A percentile compares a stretch with the other conserved stretches of the same genome.
Evolutionary conservation across 2,888 invertebrate species (phyloP).

Genomic region (Epinotia ramella): DNA sequence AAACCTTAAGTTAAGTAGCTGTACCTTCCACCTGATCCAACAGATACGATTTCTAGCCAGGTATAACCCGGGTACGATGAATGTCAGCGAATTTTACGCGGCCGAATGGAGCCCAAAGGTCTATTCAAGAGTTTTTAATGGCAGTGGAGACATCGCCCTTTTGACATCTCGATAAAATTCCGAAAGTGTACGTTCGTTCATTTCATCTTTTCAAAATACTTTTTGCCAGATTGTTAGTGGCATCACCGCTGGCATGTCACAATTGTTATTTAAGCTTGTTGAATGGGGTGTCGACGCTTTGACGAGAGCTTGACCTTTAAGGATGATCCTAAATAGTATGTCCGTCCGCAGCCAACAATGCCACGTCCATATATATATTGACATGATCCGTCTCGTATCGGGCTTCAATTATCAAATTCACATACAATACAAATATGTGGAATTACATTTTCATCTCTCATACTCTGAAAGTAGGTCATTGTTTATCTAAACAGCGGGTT

Average conservation of each 20-base stretch:
- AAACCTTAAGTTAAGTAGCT: too few species aligned
- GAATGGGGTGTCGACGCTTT: not conserved
- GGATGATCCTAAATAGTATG: not conserved
- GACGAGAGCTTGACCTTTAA: not conserved
- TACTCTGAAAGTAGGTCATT: too few species aligned
- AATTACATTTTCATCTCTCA: too few species aligned
- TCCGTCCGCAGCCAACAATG: not conserved
- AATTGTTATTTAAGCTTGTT: not conserved
- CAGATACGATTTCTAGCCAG: not conserved
- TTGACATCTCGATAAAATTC: not conserved
- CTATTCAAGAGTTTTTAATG: constrained; percentile 23
- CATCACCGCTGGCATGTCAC: not conserved
- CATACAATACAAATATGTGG: too few species aligned
- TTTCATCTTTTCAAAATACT: too few species aligned
- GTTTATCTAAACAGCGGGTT: too few species aligned
- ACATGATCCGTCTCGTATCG: not conserved
- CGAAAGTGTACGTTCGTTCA: too few species aligned
- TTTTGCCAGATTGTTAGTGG: too few species aligned
- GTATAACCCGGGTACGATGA: not conserved
- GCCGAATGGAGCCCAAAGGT: constrained; percentile 45
- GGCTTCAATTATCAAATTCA: too few species aligned
- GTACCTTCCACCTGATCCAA: too few species aligned
- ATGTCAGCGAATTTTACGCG: constrained; percentile 23
- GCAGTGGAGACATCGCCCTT: not conserved
- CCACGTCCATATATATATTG: not conserved